Evolutionary conservation across 2,113 vertebrate genomes (phyloP).

Genomic region (Hydrochoerus hydrochaeris): DNA sequence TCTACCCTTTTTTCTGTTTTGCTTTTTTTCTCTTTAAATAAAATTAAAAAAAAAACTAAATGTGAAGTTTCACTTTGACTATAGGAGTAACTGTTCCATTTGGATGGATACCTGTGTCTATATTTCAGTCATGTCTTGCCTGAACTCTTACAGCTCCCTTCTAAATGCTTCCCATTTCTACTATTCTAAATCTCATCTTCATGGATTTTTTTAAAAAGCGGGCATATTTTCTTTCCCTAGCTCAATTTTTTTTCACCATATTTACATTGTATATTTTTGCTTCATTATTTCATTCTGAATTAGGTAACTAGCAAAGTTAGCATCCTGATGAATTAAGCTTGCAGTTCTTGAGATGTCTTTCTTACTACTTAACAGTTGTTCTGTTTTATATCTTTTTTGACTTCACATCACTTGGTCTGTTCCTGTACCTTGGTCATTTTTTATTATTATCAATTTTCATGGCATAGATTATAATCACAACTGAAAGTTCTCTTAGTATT

Average conservation of each 20-base stretch:
- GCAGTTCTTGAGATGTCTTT: neutral
- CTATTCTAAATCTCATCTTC: neutral
- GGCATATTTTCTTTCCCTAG: neutral
- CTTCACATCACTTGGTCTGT: fast-evolving
- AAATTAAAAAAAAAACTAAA: no score
- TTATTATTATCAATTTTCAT: neutral
- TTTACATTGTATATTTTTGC: no score
- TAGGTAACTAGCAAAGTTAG: neutral
- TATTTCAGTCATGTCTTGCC: neutral
- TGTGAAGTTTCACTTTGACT: neutral
- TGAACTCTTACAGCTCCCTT: neutral
- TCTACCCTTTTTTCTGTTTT: no score
- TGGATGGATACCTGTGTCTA: neutral
- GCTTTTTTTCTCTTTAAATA: no score
- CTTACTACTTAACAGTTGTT: neutral
- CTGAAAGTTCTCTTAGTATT: neutral
- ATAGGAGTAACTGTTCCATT: neutral
- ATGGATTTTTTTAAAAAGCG: no score
- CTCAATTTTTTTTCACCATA: neutral
- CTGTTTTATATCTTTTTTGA: neutral
- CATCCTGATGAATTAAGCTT: no score
- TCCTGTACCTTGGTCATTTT: neutral
- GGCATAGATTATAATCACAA: neutral
- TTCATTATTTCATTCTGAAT: neutral
- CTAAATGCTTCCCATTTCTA: neutral